A percentile compares a stretch with the other conserved stretches of the same genome.
Evolutionary conservation across 2,113 vertebrate genomes (phyloP).

Genomic region (Glaucidium brasilianum): DNA sequence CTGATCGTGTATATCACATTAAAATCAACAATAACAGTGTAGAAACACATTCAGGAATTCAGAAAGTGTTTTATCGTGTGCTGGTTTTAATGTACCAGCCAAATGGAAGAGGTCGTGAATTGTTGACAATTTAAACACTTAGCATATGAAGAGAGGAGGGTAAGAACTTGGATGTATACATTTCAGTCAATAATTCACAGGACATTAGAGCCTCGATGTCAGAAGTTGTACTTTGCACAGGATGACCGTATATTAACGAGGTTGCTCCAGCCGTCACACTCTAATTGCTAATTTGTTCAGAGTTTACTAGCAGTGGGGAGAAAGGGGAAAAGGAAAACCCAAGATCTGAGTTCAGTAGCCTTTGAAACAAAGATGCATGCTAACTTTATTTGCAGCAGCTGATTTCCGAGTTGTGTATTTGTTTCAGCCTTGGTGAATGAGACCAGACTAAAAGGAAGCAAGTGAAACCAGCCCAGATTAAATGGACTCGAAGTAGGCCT

Average conservation of each 20-base stretch:
- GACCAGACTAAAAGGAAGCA: neutral
- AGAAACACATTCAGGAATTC: neutral
- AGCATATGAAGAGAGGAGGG: neutral
- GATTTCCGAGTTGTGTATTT: neutral
- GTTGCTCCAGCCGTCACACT: constrained; percentile 8
- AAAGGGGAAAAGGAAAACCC: neutral
- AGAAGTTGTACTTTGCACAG: neutral
- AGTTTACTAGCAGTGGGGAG: neutral
- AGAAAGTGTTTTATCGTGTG: neutral
- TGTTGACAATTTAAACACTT: neutral
- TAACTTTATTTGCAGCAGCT: neutral
- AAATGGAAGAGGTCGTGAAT: neutral
- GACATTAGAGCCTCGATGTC: neutral
- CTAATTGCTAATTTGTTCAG: constrained; percentile 41
- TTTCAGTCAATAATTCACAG: neutral
- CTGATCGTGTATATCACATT: neutral
- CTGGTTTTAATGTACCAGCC: neutral
- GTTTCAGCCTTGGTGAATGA: neutral
- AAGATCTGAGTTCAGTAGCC: neutral
- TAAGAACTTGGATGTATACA: neutral
- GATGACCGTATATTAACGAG: neutral
- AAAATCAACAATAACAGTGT: neutral
- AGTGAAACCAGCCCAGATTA: neutral
- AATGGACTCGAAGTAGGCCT: neutral
- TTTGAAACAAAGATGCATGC: neutral